A percentile compares a stretch with the other conserved stretches of the same genome.
These are phyloP conservation scores for Sardinella longiceps DNA, from an alignment of 2,797 vertebrate genomes.

Conservation along the genomic window DNA sequence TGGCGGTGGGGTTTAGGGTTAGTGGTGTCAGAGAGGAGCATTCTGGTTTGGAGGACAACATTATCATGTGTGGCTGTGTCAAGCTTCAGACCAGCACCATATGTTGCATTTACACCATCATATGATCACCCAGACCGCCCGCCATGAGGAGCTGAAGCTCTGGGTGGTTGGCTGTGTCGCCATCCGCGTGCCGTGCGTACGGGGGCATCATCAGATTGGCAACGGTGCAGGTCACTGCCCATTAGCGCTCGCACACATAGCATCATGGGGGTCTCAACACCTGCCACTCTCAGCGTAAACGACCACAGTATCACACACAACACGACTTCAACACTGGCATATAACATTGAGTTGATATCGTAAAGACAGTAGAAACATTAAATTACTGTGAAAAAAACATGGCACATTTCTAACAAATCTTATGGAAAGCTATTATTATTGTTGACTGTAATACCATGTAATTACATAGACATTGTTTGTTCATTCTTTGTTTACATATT, in stretches of 20 bases:
- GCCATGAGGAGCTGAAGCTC: not conserved
- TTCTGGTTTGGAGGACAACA: not conserved
- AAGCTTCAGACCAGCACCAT: not conserved
- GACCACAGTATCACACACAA: not conserved
- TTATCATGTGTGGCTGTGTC: not conserved
- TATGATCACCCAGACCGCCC: not conserved
- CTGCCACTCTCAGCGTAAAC: slow-evolving; percentile 30
- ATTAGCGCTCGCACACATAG: not conserved
- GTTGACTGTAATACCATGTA: too few relatives aligned
- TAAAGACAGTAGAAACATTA: too few relatives aligned
- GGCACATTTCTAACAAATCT: too few relatives aligned
- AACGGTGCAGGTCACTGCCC: slow-evolving; percentile 13
- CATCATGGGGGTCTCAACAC: slow-evolving; percentile 26
- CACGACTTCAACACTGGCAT: not conserved
- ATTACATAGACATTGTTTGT: too few relatives aligned
- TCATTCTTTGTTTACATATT: not conserved
- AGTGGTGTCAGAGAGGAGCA: not conserved
- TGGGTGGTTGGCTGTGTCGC: not conserved
- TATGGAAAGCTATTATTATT: too few relatives aligned
- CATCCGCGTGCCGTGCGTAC: not conserved
- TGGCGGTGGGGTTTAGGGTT: too few relatives aligned
- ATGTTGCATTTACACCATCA: not conserved
- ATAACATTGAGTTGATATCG: not conserved
- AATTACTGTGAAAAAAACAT: too few relatives aligned
- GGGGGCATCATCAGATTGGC: not conserved